Conservation (phyloP, 2,888 invertebrate species). For the Aporophyla nigra region DNA sequence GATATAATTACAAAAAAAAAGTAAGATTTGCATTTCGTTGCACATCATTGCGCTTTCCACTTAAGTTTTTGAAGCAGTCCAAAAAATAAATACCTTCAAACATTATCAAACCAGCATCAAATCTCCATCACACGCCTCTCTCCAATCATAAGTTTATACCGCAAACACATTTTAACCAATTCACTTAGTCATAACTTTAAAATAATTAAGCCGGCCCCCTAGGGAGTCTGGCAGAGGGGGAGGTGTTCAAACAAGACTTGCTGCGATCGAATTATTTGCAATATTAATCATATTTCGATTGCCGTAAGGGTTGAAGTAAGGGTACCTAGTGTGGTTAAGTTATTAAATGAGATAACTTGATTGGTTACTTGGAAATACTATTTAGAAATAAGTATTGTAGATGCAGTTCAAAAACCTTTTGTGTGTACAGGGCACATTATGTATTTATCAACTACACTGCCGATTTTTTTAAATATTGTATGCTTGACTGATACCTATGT, state of each 20-base stretch:
- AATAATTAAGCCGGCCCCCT: constrained; percentile 64
- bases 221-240: constrained; percentile 60
- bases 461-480: no score
- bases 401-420: not conserved
- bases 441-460: not conserved
- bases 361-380: not conserved
- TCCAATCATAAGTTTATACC: constrained; percentile 33
- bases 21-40: no score
- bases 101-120: not conserved
- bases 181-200: constrained; percentile 67
- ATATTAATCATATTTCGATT: constrained; percentile 72
- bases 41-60: no score
- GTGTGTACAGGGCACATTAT: not conserved
- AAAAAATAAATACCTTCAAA: not conserved
- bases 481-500: no score
- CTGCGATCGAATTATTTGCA: constrained; percentile 67
- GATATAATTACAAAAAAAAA: no score
- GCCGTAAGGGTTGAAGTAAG: constrained; percentile 20
- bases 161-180: constrained; percentile 51
- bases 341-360: not conserved
- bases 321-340: not conserved
- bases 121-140: constrained; percentile 1
- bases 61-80: no score
- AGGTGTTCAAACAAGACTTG: constrained; percentile 51
- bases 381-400: not conserved